phyloP scores from a whole-genome alignment of 2,113 vertebrate genomes.

The Guaruba guarouba region DNA sequence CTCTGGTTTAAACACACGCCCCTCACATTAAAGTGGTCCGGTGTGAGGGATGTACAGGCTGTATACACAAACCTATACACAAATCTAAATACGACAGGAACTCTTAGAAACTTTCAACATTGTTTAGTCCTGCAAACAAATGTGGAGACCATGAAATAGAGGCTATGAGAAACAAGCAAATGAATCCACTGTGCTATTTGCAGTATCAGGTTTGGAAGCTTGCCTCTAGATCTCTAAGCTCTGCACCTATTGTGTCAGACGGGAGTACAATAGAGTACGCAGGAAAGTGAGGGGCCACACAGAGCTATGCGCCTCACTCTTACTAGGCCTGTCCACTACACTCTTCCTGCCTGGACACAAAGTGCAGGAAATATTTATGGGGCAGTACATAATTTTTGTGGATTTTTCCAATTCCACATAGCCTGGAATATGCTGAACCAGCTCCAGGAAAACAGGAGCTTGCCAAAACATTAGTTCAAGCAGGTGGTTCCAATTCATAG shows the following conservation, averaged over 20 bases:
- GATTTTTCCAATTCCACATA: slow-evolving; percentile 21
- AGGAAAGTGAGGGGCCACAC: background rate
- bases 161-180: background rate
- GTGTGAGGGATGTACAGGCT: background rate
- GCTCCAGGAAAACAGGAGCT: slow-evolving; percentile 13
- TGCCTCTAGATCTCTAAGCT: background rate
- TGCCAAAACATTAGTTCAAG: slow-evolving; percentile 55
- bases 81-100: background rate
- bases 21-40: background rate
- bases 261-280: background rate
- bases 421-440: background rate
- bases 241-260: background rate
- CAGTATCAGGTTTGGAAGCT: background rate
- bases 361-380: background rate
- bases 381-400: background rate
- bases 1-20: background rate
- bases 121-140: background rate
- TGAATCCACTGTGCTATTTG: background rate
- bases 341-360: background rate
- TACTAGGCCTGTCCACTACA: background rate
- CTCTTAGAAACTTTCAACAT: background rate
- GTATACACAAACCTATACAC: background rate
- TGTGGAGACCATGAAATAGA: background rate
- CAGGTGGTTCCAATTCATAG: slow-evolving; percentile 55
- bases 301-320: background rate